Percentiles rank a stretch among this genome's conserved stretches.
Conservation (phyloP, 2,113 vertebrate genomes). For the Xenopus borealis region DNA sequence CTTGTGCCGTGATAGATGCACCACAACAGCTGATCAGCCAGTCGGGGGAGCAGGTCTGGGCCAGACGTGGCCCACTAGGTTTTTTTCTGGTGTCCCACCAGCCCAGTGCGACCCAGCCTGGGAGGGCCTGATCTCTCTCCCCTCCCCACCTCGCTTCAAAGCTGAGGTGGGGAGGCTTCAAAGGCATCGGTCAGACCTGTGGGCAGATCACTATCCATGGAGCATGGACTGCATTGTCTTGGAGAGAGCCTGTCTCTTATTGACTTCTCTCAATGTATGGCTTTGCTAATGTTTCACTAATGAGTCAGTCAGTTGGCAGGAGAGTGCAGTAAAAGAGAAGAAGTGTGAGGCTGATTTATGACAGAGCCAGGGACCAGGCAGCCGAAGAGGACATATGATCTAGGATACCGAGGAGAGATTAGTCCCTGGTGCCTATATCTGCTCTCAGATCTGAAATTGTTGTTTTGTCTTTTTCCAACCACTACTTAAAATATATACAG, state of each 20-base stretch:
- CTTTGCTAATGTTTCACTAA: slow-evolving; percentile 46
- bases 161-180: not conserved
- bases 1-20: too few species aligned
- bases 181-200: slow-evolving; percentile 24
- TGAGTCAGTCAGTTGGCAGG: slow-evolving; percentile 46
- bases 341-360: slow-evolving; percentile 45
- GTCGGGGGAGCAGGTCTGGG: too few species aligned
- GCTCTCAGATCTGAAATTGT: slow-evolving; percentile 11
- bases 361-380: slow-evolving; percentile 39
- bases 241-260: slow-evolving; percentile 33
- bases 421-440: slow-evolving; percentile 21
- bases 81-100: too few species aligned
- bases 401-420: slow-evolving; percentile 16
- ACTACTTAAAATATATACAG: slow-evolving; percentile 11
- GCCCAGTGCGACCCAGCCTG: too few species aligned
- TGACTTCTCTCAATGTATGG: slow-evolving; percentile 35
- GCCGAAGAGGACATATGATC: slow-evolving; percentile 40
- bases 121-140: not conserved
- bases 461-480: slow-evolving; percentile 24
- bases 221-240: slow-evolving; percentile 37
- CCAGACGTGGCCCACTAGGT: too few species aligned
- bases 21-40: too few species aligned
- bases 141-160: too few species aligned
- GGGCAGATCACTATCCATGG: slow-evolving; percentile 33
- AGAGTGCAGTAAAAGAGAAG: slow-evolving; percentile 37